Base-by-base conservation (phyloP, 2,113 vertebrate genomes). In the Dicerorhinus sumatrensis region DNA sequence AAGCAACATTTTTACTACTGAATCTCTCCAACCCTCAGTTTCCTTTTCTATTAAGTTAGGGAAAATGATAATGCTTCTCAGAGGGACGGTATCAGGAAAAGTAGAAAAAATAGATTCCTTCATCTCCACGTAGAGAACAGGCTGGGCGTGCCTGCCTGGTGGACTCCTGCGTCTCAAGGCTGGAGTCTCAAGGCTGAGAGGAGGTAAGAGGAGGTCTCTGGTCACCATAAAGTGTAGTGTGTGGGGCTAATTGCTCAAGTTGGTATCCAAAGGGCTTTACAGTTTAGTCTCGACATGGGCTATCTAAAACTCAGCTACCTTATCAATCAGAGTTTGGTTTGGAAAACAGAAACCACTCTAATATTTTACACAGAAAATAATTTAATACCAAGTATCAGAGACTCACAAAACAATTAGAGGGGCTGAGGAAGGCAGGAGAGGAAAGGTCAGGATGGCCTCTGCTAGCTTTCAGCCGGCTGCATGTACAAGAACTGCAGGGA, bases 331-430 rank as follows among this genome's bases (percentile, higher is more conserved):
- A 69, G 11, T 54, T 87, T 82, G 29, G 14, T 76, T 23, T 92
- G 18, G 36, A 70, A 91, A 76, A 87, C 18, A 81, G 25, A 89
- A 93, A 27, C 39, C 6, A 76, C 51, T 91, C 14, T 62, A 65
- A 75, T n/a, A 42, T 81, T 91, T 80, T 65, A 80, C 25, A 46
- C 12, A 60, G 72, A n/a, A 96, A 91, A 77, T 20, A 76, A 94
- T 20, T 42, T 65, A 81, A 69, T 25, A 69, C 5, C 51, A 63
- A 69, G 5, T 46, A 63, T 88, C 54, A 89, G n/a, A 88, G n/a
- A 54, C 60, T 51, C 60, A 83, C 9, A 76, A 20, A 75, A 67
- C 29, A 77, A 13, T 33, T 76, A 51, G 62, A 92, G 25, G 27
- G 18, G 6, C 3, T 82, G n/a, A 46, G 21, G 29, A 54, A 82